These are phyloP conservation scores for Agrotis segetum DNA, from an alignment of 2,888 invertebrate species.

Conservation along the genomic window DNA sequence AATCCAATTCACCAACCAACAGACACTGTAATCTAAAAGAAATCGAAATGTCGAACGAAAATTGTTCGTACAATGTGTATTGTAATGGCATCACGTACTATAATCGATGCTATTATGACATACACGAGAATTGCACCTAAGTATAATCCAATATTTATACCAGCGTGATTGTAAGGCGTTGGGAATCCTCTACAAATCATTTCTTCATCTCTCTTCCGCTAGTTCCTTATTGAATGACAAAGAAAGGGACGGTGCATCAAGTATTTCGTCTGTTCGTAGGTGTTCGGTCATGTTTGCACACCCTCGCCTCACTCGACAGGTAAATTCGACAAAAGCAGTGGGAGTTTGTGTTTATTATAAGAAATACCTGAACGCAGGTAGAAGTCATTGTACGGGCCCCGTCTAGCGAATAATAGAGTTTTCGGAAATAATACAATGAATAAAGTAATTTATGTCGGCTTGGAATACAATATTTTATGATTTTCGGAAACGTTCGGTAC, in stretches of 20 bases:
- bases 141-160: conserved; percentile 90
- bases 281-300: conserved; percentile 85
- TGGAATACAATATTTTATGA: conserved; percentile 83
- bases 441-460: conserved; percentile 87
- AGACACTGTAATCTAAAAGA: conserved; percentile 86
- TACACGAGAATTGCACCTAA: conserved; percentile 89
- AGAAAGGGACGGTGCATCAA: conserved; percentile 68
- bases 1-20: conserved; percentile 81
- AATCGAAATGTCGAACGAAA: conserved; percentile 83
- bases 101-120: conserved; percentile 90
- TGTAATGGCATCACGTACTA: conserved; percentile 90
- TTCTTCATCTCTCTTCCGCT: conserved; percentile 60
- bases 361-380: conserved; percentile 88
- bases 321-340: conserved; percentile 87
- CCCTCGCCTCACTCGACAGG: conserved; percentile 83
- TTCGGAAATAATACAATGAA: conserved; percentile 89
- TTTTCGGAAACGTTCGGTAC: conserved; percentile 84
- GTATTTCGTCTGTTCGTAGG: conserved; percentile 74
- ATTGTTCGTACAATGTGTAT: conserved; percentile 81
- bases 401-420: conserved; percentile 88
- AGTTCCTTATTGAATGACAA: conserved; percentile 48
- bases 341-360: conserved; percentile 85
- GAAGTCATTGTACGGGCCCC: conserved; percentile 82
- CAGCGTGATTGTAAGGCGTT: conserved; percentile 83
- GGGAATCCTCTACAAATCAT: conserved; percentile 66